Evolutionary conservation across 2,888 invertebrate genomes (phyloP).

Genomic region (Athripsodes cinereus): DNA sequence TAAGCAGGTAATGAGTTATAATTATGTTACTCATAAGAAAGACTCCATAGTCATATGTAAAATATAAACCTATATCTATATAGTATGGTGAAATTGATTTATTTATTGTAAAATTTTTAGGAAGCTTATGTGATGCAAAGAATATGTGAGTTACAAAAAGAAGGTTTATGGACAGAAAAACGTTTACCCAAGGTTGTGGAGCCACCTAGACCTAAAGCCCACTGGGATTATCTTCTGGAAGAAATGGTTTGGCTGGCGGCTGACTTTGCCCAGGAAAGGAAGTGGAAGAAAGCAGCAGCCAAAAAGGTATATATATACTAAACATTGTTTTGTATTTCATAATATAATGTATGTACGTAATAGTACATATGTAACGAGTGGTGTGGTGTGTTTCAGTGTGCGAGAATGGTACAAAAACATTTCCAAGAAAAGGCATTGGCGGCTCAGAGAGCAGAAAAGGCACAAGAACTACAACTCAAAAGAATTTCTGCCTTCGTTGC

Average conservation of each 20-base stretch:
- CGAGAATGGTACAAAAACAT: slow-evolving; percentile 85
- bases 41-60: too few relatives aligned
- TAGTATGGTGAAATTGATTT: too few relatives aligned
- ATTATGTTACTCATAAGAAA: neutral
- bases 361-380: too few relatives aligned
- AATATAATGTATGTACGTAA: too few relatives aligned
- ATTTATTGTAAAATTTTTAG: slow-evolving; percentile 33
- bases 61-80: too few relatives aligned
- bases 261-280: slow-evolving; percentile 95
- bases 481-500: slow-evolving; percentile 87
- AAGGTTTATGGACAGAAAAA: slow-evolving; percentile 92
- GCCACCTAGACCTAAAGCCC: slow-evolving; percentile 84
- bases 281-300: slow-evolving; percentile 95
- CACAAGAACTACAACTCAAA: slow-evolving; percentile 79
- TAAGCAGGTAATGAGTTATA: slow-evolving; percentile 68
- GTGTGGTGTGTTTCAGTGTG: slow-evolving; percentile 50
- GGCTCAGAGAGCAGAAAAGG: slow-evolving; percentile 85
- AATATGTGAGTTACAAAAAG: slow-evolving; percentile 85
- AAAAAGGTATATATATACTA: slow-evolving; percentile 60
- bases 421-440: slow-evolving; percentile 87
- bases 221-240: slow-evolving; percentile 98
- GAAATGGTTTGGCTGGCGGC: slow-evolving; percentile 99
- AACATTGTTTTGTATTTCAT: too few relatives aligned
- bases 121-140: slow-evolving; percentile 93
- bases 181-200: slow-evolving; percentile 89